phyloP scores from a whole-genome alignment of 2,797 vertebrate genomes.

The Anguilla anguilla region DNA sequence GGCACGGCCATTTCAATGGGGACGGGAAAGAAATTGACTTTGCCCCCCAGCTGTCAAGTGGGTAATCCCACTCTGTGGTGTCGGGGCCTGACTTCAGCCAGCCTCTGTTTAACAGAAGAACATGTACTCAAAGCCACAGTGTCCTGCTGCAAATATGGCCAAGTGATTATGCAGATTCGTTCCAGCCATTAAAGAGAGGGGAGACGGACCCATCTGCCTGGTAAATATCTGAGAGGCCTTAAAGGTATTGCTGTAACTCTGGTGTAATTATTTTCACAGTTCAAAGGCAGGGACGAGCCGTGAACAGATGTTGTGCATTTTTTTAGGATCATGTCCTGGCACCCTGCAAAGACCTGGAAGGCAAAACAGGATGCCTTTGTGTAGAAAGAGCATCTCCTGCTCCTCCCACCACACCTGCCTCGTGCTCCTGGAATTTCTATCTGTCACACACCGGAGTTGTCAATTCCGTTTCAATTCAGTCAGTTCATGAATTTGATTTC shows the following conservation, averaged over 20 bases:
- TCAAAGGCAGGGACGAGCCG: slow-evolving; percentile 23
- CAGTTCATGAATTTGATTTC: too few species aligned
- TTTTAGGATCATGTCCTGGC: not conserved
- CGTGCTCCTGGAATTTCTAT: too few species aligned
- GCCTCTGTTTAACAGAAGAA: not conserved
- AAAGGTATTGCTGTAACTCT: not conserved
- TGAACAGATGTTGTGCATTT: slow-evolving; percentile 23
- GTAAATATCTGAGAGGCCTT: slow-evolving; percentile 22
- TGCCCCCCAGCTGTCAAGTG: not conserved
- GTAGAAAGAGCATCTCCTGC: not conserved
- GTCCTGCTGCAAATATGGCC: slow-evolving; percentile 13
- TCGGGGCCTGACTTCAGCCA: not conserved
- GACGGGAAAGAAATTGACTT: not conserved
- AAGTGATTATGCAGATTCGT: not conserved
- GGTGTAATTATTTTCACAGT: slow-evolving; percentile 24
- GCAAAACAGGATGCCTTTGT: slow-evolving; percentile 13
- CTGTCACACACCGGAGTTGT: not conserved
- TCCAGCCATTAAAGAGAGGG: not conserved
- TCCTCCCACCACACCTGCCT: not conserved
- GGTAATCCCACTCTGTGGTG: not conserved
- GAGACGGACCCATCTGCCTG: slow-evolving; percentile 3
- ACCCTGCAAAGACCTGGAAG: not conserved
- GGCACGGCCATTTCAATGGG: not conserved
- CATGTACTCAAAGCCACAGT: not conserved
- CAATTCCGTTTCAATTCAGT: not conserved